phyloP scores from a whole-genome alignment of 2,797 vertebrate species.

The Poecilia velifera region DNA sequence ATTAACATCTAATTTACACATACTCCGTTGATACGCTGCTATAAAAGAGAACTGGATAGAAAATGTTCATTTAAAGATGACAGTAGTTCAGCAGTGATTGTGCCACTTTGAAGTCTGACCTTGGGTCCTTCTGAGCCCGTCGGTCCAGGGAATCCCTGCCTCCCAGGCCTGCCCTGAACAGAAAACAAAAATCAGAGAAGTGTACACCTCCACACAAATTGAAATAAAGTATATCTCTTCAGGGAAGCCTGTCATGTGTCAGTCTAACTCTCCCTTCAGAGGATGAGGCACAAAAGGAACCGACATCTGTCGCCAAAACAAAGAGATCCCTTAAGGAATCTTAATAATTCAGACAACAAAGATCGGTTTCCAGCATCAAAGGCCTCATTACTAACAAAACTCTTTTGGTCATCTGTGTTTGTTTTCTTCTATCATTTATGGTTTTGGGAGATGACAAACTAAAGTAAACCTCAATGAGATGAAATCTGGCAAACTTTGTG shows the following conservation, averaged over 20 bases:
- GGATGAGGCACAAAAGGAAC: constrained; percentile 33
- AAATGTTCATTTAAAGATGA: constrained; percentile 58
- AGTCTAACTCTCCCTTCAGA: constrained; percentile 21
- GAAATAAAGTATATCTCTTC: constrained; percentile 22
- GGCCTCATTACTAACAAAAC: constrained; percentile 41
- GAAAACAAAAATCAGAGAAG: constrained; percentile 74
- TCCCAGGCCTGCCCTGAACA: constrained; percentile 92
- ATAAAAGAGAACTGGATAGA: constrained; percentile 49
- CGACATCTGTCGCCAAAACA: constrained; percentile 40
- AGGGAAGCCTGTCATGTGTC: constrained; percentile 27
- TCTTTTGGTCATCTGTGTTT: constrained; percentile 54
- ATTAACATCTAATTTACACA: constrained; percentile 73
- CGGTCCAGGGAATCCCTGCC: constrained; percentile 90
- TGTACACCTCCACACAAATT: constrained; percentile 38
- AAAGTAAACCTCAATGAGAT: constrained; percentile 29
- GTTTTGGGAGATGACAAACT: constrained; percentile 42
- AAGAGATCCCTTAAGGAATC: constrained; percentile 40
- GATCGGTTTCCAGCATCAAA: constrained; percentile 50
- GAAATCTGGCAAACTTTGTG: constrained; percentile 32
- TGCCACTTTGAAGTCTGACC: constrained; percentile 79
- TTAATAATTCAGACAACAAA: constrained; percentile 57
- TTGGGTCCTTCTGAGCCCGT: constrained; percentile 89
- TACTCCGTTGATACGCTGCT: constrained; percentile 52
- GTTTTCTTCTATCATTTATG: constrained; percentile 51
- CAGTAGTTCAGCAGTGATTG: constrained; percentile 33